These are phyloP conservation scores for Channallabes apus DNA, from an alignment of 2,797 vertebrate genomes.

Conservation along the genomic window DNA sequence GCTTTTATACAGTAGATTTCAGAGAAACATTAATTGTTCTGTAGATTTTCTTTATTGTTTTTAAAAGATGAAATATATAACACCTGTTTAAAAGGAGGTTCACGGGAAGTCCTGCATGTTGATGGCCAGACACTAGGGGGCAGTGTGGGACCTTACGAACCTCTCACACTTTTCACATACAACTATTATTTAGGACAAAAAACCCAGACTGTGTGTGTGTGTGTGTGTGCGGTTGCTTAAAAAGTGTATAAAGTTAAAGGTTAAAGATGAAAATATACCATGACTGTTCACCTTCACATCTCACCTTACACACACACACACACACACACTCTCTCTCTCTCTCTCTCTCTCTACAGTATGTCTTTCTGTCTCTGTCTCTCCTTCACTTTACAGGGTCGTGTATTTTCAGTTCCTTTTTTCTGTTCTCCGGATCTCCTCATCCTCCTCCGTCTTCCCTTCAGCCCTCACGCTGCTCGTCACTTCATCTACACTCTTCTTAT, in stretches of 20 bases:
- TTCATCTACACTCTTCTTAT: no score
- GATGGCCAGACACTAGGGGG: background rate
- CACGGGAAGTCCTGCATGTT: background rate
- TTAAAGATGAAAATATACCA: slow-evolving; percentile 43
- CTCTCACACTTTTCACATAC: background rate
- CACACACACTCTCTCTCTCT: background rate
- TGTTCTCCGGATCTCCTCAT: no score
- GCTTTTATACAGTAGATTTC: background rate
- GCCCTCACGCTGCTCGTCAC: no score
- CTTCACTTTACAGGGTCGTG: no score
- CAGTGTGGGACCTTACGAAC: background rate
- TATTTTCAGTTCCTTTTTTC: no score
- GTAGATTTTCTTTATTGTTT: background rate
- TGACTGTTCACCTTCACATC: slow-evolving; percentile 15
- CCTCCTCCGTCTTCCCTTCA: no score
- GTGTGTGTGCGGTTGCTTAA: background rate
- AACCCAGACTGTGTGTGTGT: background rate
- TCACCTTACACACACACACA: background rate
- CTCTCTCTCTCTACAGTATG: no score
- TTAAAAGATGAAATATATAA: background rate
- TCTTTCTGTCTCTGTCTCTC: no score
- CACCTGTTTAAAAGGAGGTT: background rate
- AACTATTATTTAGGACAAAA: background rate
- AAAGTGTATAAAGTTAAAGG: slow-evolving; percentile 28
- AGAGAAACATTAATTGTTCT: background rate